These are phyloP conservation scores for Bothrops jararaca DNA, from an alignment of 2,113 vertebrate genomes.

Conservation along the genomic window DNA sequence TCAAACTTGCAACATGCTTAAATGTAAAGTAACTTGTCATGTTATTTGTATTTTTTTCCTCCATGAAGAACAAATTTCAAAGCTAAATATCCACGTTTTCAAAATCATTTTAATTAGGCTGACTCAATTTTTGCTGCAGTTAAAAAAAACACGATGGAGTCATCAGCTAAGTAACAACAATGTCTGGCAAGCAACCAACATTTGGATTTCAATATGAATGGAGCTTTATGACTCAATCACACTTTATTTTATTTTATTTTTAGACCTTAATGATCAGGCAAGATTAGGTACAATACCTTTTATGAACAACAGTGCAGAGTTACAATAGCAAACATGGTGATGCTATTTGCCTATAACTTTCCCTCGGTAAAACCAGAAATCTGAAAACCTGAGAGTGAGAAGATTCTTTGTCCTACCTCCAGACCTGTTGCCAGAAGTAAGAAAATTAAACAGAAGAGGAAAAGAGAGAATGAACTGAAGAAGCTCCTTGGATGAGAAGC, in stretches of 20 bases:
- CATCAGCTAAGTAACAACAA: background rate
- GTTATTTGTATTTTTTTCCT: background rate
- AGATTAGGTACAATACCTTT: background rate
- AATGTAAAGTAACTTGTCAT: background rate
- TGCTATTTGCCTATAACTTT: background rate
- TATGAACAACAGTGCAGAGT: background rate
- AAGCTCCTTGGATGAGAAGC: background rate
- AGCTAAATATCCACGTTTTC: background rate
- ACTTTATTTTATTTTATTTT: constrained; percentile 12
- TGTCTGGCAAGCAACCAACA: constrained; percentile 4
- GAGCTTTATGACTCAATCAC: background rate
- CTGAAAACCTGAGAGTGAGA: background rate
- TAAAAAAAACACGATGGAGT: background rate
- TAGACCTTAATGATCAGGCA: constrained; percentile 6
- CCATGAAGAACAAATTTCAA: background rate
- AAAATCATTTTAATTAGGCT: background rate
- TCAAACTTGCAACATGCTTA: background rate
- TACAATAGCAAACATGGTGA: background rate
- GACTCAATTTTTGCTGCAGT: background rate
- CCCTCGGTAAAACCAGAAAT: background rate
- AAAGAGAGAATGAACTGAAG: background rate
- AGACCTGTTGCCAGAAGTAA: background rate
- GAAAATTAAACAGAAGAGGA: background rate
- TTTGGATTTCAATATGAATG: constrained; percentile 19
- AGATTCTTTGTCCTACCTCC: background rate